Evolutionary conservation across 2,888 invertebrate species (phyloP).

Genomic region (Clunio marinus): DNA sequence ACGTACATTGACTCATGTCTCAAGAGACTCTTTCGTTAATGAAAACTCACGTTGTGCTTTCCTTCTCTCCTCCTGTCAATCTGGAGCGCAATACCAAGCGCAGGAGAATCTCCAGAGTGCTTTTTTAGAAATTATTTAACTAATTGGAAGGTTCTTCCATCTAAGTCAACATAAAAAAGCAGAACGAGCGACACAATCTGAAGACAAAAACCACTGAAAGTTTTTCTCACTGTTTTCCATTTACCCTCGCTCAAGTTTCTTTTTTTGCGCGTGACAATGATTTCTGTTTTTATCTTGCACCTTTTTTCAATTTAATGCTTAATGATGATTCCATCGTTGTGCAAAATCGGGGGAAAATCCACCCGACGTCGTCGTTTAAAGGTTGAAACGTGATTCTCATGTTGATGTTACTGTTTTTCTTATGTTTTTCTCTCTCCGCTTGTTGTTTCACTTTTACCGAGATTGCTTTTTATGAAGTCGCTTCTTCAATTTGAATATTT

Average conservation of each 20-base stretch:
- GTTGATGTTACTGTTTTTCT: not conserved
- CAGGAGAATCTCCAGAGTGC: not conserved
- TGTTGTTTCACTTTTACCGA: not conserved
- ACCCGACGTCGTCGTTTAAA: constrained; percentile 10
- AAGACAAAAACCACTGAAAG: not conserved
- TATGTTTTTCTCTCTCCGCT: not conserved
- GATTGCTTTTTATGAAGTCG: constrained; percentile 21
- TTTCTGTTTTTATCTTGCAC: constrained; percentile 8
- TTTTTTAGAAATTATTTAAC: not conserved
- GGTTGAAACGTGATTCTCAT: constrained; percentile 17
- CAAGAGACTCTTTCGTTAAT: constrained; percentile 8
- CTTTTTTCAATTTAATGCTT: constrained; percentile 23
- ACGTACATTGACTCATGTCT: not conserved
- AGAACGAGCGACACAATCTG: not conserved
- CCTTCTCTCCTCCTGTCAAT: not conserved
- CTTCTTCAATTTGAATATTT: constrained; percentile 4
- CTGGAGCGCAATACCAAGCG: not conserved
- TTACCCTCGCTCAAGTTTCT: not conserved
- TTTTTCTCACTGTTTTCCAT: not conserved
- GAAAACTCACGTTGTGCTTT: not conserved
- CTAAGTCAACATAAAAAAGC: not conserved
- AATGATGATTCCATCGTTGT: not conserved
- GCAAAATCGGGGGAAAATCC: not conserved
- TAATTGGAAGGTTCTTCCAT: constrained; percentile 11
- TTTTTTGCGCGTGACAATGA: constrained; percentile 4